Conservation (phyloP, 1,140 invertebrate species). For the Cylas formicarius region DNA sequence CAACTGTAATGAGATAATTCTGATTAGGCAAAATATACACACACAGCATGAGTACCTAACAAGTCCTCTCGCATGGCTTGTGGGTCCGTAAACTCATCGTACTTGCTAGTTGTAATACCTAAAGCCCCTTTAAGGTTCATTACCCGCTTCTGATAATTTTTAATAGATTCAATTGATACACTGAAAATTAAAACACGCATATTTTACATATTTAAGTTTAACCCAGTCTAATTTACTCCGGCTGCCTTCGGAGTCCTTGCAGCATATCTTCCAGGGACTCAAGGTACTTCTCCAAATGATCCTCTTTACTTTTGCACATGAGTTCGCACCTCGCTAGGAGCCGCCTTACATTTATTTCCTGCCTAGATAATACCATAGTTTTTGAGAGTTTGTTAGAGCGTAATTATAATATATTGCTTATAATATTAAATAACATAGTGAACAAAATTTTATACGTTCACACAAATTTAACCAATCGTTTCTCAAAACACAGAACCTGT, state of each 20-base stretch:
- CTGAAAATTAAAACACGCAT: constrained; percentile 9
- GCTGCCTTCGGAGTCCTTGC: constrained; percentile 52
- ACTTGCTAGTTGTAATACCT: constrained; percentile 27
- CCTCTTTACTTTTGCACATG: constrained; percentile 59
- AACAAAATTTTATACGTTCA: too few relatives aligned
- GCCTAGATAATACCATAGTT: constrained; percentile 48
- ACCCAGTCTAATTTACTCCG: constrained; percentile 46
- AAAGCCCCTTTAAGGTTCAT: constrained; percentile 22
- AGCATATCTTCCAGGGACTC: constrained; percentile 62
- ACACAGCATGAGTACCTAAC: constrained; percentile 21
- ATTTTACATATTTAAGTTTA: neutral
- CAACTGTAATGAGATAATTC: constrained; percentile 3
- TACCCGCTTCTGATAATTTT: constrained; percentile 28
- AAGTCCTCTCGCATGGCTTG: constrained; percentile 27
- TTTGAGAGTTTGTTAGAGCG: too few relatives aligned
- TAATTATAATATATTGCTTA: too few relatives aligned
- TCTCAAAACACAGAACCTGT: too few relatives aligned
- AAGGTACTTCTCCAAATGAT: constrained; percentile 66
- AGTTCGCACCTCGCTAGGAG: constrained; percentile 63
- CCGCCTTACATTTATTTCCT: constrained; percentile 65
- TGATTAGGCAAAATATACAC: constrained; percentile 1
- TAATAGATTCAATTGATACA: constrained; percentile 24
- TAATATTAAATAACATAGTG: too few relatives aligned
- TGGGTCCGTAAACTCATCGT: constrained; percentile 24
- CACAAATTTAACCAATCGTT: too few relatives aligned